Percentiles rank a stretch among this genome's conserved stretches.
phyloP scores from a whole-genome alignment of 2,113 vertebrate genomes.

The Panthera tigris region DNA sequence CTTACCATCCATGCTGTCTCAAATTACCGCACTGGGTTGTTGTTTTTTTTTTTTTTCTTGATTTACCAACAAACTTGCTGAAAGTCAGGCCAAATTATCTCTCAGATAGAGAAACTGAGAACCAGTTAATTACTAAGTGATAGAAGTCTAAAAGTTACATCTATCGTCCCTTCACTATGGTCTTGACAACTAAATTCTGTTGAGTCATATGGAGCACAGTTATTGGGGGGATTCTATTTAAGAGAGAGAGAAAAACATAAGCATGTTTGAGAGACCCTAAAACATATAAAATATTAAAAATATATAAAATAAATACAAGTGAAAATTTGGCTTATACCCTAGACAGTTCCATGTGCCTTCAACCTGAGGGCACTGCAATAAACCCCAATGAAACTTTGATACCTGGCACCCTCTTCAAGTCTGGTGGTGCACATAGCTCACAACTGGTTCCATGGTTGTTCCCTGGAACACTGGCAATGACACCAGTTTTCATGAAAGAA shows the following conservation, averaged over 20 bases:
- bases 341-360: neutral
- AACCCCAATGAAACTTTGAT: neutral
- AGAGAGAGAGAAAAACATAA: neutral
- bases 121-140: neutral
- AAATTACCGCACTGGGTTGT: neutral
- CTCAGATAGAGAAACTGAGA: neutral
- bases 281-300: neutral
- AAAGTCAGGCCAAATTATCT: neutral
- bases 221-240: neutral
- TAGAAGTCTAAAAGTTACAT: neutral
- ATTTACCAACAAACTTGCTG: neutral
- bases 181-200: neutral
- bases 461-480: neutral
- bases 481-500: neutral
- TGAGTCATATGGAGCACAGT: neutral
- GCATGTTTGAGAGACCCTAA: neutral
- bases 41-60: neutral
- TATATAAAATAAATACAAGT: neutral
- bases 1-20: neutral
- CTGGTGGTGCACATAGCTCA: neutral
- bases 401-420: neutral
- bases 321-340: neutral
- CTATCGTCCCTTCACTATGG: neutral
- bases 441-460: neutral
- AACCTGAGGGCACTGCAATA: neutral